Percentiles rank a stretch among this genome's conserved stretches.
phyloP scores from a whole-genome alignment of 2,797 vertebrate species.

The Astyanax mexicanus region DNA sequence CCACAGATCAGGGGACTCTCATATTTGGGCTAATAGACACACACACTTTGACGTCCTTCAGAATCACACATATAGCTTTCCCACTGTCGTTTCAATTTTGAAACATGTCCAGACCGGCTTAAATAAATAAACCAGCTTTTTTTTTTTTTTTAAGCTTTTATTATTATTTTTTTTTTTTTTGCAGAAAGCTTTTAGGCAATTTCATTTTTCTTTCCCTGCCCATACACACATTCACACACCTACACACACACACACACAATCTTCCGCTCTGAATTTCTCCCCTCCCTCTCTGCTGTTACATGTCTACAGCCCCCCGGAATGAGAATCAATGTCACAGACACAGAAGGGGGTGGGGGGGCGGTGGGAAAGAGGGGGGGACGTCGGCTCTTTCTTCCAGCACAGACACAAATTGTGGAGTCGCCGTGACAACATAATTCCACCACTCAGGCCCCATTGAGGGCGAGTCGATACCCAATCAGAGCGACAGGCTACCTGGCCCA shows the following conservation, averaged over 20 bases:
- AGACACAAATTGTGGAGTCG: constrained; percentile 83
- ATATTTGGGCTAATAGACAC: not conserved
- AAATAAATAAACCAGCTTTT: constrained; percentile 43
- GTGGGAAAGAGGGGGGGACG: constrained; percentile 33
- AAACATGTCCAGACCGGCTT: constrained; percentile 16
- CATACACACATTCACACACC: constrained; percentile 10
- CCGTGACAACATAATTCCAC: constrained; percentile 89
- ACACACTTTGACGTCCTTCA: constrained; percentile 53
- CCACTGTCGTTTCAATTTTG: not conserved
- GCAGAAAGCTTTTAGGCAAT: constrained; percentile 43
- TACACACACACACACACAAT: constrained; percentile 39
- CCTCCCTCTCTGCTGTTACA: constrained; percentile 54
- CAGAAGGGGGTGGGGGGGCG: constrained; percentile 22
- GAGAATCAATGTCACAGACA: constrained; percentile 77
- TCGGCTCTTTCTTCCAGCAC: constrained; percentile 74
- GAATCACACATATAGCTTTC: constrained; percentile 51
- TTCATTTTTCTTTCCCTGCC: constrained; percentile 45
- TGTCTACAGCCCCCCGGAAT: constrained; percentile 64
- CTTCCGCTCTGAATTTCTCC: constrained; percentile 32
- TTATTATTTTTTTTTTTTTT: constrained; percentile 47
- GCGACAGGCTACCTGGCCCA: constrained; percentile 80
- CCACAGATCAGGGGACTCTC: too few relatives aligned
- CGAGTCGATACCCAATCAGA: constrained; percentile 86
- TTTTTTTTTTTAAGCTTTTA: constrained; percentile 45
- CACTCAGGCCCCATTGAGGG: constrained; percentile 83